phyloP scores from a whole-genome alignment of 2,888 invertebrate species.

The Sepiola atlantica region DNA sequence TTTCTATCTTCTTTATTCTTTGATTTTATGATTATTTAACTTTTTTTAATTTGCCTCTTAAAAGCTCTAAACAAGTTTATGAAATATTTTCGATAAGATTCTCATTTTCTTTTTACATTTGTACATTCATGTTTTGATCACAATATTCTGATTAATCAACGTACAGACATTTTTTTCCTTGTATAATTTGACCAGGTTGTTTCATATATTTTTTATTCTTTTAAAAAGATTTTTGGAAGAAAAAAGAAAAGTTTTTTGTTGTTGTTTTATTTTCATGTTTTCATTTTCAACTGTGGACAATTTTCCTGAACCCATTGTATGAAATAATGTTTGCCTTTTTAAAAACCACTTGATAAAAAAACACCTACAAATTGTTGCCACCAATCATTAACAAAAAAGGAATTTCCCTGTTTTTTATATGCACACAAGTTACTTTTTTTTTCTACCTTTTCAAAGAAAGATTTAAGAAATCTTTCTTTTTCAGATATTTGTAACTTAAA shows the following conservation, averaged over 20 bases:
- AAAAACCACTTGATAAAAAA: background rate
- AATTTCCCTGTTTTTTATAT: background rate
- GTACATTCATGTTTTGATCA: background rate
- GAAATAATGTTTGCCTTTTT: conserved; percentile 10
- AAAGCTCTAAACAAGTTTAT: too few species aligned
- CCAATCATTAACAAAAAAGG: background rate
- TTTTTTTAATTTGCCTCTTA: background rate
- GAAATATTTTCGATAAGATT: too few species aligned
- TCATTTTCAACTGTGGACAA: background rate
- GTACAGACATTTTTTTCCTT: background rate
- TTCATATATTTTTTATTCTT: background rate
- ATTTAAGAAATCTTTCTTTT: background rate
- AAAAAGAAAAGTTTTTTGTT: too few species aligned
- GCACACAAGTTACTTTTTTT: background rate
- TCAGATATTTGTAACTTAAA: background rate
- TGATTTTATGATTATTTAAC: background rate
- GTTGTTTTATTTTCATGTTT: background rate
- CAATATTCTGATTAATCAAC: background rate
- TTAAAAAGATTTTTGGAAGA: background rate
- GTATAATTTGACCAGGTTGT: background rate
- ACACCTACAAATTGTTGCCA: background rate
- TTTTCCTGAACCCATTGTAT: background rate
- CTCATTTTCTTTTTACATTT: background rate
- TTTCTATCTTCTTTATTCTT: background rate
- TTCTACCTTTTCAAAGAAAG: background rate